Percentiles rank a stretch among this genome's conserved stretches.
Evolutionary conservation across 2,797 vertebrate species (phyloP).

Genomic region (Hephaestus fuliginosus): DNA sequence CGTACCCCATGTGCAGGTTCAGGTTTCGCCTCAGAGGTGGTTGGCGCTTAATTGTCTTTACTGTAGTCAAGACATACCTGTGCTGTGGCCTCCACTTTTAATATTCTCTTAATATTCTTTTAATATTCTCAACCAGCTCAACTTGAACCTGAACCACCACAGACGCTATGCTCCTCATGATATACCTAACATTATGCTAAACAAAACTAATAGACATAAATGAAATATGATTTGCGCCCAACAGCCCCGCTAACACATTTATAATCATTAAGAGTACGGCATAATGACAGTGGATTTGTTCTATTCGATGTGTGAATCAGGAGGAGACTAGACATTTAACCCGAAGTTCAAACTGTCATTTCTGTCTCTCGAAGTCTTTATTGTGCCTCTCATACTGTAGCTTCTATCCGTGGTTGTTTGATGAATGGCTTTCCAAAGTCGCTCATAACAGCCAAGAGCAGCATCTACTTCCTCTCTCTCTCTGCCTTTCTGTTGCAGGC

Average conservation of each 20-base stretch:
- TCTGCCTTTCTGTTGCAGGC: slow-evolving; percentile 47
- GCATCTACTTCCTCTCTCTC: slow-evolving; percentile 45
- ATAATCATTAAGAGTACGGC: not conserved
- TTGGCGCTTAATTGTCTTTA: not conserved
- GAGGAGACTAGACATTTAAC: slow-evolving; percentile 22
- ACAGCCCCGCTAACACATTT: not conserved
- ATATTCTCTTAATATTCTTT: not conserved
- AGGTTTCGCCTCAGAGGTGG: not conserved
- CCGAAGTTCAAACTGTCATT: slow-evolving; percentile 28
- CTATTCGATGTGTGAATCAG: not conserved
- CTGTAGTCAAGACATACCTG: not conserved
- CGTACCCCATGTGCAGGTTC: slow-evolving; percentile 6
- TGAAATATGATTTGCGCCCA: not conserved
- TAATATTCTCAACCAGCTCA: not conserved
- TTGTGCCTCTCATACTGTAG: slow-evolving; percentile 19
- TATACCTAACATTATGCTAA: not conserved
- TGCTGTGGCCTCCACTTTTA: not conserved
- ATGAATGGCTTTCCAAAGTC: slow-evolving; percentile 67
- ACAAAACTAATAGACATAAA: not conserved
- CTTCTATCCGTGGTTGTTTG: slow-evolving; percentile 42
- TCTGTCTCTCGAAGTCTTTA: slow-evolving; percentile 14
- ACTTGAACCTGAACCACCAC: not conserved
- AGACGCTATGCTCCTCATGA: not conserved
- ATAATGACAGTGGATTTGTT: not conserved
- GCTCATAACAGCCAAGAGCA: slow-evolving; percentile 68